Conservation (phyloP, 2,888 invertebrate genomes). For the Tachina lurida region DNA sequence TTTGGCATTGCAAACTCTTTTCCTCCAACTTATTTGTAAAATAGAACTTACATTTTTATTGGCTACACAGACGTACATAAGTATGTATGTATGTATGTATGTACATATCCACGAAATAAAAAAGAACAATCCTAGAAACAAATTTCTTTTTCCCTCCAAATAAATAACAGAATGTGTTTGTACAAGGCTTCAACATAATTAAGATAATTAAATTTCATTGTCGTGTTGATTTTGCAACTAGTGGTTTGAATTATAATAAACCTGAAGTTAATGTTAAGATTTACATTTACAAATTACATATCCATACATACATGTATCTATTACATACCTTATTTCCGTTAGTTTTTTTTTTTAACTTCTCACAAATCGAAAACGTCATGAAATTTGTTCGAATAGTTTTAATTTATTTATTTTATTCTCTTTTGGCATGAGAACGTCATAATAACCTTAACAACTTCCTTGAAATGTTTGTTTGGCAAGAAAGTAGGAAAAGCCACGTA, state of each 20-base stretch:
- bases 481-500: not conserved
- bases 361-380: slow-evolving; percentile 25
- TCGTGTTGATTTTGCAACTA: slow-evolving; percentile 35
- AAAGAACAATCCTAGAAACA: not conserved
- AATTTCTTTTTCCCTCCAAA: not conserved
- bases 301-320: too few relatives aligned
- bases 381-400: not conserved
- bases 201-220: slow-evolving; percentile 27
- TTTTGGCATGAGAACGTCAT: slow-evolving; percentile 34
- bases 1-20: not conserved
- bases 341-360: not conserved
- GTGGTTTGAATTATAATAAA: slow-evolving; percentile 21
- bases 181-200: slow-evolving; percentile 12
- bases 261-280: not conserved
- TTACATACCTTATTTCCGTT: not conserved
- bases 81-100: too few relatives aligned
- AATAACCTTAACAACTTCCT: not conserved
- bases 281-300: not conserved
- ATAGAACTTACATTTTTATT: not conserved
- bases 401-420: slow-evolving; percentile 1
- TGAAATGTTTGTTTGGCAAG: not conserved
- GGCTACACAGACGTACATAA: not conserved
- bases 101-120: not conserved
- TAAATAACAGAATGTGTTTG: not conserved
- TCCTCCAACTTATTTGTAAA: not conserved